These are phyloP conservation scores for Myotis findleyi DNA, from an alignment of 2,797 vertebrate genomes.

Conservation along the genomic window DNA sequence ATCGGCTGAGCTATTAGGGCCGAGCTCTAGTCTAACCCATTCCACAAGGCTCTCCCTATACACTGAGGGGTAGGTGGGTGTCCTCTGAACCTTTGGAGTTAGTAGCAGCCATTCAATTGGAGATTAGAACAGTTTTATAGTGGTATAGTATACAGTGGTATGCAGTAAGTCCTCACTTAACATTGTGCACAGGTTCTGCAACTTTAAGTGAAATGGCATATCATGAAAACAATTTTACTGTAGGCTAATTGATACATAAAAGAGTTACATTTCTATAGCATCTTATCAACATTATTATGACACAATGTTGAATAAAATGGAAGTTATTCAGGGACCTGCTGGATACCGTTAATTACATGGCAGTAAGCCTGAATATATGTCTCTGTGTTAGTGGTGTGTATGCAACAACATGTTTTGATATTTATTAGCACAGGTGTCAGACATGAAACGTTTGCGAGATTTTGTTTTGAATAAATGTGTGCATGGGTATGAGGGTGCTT, in stretches of 20 bases:
- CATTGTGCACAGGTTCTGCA: not conserved
- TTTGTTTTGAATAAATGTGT: slow-evolving; percentile 6
- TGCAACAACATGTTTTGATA: not conserved
- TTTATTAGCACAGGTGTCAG: not conserved
- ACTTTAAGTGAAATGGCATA: not conserved
- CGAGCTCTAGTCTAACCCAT: not conserved
- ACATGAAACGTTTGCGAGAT: not conserved
- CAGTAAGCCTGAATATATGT: not conserved
- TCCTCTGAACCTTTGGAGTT: not conserved
- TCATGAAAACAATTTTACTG: not conserved
- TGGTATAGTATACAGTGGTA: not conserved
- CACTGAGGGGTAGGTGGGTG: fast-evolving
- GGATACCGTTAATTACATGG: not conserved
- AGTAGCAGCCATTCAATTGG: not conserved
- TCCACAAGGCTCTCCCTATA: not conserved
- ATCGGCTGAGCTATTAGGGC: not conserved
- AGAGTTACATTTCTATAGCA: not conserved
- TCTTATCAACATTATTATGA: not conserved
- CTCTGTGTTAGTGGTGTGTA: not conserved
- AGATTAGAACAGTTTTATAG: not conserved
- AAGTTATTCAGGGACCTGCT: not conserved
- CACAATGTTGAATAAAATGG: not conserved
- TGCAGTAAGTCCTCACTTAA: not conserved
- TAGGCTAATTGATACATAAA: not conserved
- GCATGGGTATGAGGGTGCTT: not conserved